Conservation (phyloP, 1,140 invertebrate species). For the Macrostomum lignano region DNA sequence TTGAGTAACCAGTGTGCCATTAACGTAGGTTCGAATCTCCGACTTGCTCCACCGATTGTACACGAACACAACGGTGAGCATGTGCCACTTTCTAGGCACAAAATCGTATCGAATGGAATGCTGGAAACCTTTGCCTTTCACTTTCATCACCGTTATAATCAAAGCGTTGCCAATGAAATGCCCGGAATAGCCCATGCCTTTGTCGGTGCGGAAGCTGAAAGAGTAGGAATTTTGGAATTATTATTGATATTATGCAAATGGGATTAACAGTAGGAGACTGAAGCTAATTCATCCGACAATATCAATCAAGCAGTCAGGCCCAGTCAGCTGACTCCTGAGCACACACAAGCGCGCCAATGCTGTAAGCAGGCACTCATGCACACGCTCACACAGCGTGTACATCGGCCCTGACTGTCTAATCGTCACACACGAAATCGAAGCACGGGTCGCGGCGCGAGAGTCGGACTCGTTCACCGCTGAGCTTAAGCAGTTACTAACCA, state of each 20-base stretch:
- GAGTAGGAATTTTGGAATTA: conserved; percentile 9
- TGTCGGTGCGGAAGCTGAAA: conserved; percentile 82
- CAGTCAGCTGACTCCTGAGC: too few relatives aligned
- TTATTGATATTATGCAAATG: not conserved
- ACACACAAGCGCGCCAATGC: too few relatives aligned
- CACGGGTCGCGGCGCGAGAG: too few relatives aligned
- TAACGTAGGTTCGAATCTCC: conserved; percentile 91
- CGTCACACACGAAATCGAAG: too few relatives aligned
- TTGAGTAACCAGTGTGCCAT: conserved; percentile 78
- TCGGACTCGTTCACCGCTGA: too few relatives aligned
- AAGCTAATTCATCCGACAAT: too few relatives aligned
- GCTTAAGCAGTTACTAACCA: conserved; percentile 41
- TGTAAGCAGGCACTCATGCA: too few relatives aligned
- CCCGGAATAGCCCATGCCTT: conserved; percentile 92
- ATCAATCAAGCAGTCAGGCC: too few relatives aligned
- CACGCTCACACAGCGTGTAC: too few relatives aligned
- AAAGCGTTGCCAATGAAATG: conserved; percentile 96
- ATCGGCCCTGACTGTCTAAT: too few relatives aligned
- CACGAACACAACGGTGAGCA: conserved; percentile 87
- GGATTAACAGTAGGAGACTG: too few relatives aligned
- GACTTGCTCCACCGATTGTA: conserved; percentile 98
- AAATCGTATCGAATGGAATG: conserved; percentile 99
- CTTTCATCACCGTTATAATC: conserved; percentile 89
- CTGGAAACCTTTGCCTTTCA: conserved; percentile 93
- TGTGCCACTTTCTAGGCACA: conserved; percentile 93